A percentile compares a stretch with the other conserved stretches of the same genome.
Evolutionary conservation across 2,888 invertebrate genomes (phyloP).

Genomic region (Elaeidobius kamerunicus): DNA sequence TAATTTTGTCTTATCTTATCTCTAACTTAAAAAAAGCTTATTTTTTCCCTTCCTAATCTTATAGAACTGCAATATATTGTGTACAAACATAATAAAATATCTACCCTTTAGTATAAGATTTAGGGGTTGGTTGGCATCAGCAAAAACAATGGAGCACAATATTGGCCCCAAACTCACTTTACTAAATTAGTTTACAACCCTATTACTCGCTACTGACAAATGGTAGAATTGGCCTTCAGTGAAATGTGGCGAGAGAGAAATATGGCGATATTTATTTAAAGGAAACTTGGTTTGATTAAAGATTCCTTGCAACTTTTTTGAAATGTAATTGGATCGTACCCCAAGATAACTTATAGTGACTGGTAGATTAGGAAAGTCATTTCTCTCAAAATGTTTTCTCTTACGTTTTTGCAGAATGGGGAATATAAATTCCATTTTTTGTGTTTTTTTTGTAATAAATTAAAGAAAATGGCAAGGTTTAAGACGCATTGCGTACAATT

Average conservation of each 20-base stretch:
- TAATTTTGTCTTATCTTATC: too few species aligned
- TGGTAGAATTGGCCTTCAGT: slow-evolving; percentile 34
- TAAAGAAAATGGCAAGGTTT: too few species aligned
- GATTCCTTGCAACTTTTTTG: slow-evolving; percentile 6
- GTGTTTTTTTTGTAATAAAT: too few species aligned
- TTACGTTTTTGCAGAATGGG: too few species aligned
- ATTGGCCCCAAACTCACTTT: slow-evolving; percentile 30
- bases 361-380: too few species aligned
- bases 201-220: slow-evolving; percentile 31
- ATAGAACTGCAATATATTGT: too few species aligned
- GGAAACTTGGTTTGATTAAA: slow-evolving; percentile 22
- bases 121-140: slow-evolving; percentile 26
- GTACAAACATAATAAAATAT: slow-evolving; percentile 19
- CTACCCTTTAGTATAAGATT: slow-evolving; percentile 23
- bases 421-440: too few species aligned
- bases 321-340: not conserved
- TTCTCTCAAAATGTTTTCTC: too few species aligned
- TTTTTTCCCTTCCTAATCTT: too few species aligned
- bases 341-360: too few species aligned
- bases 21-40: too few species aligned
- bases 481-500: too few species aligned
- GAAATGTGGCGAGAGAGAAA: slow-evolving; percentile 39
- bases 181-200: slow-evolving; percentile 32
- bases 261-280: slow-evolving; percentile 30
- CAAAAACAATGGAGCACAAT: slow-evolving; percentile 31